Conservation (phyloP, 1,140 invertebrate genomes). For the Aphelenchoides fujianensis region DNA sequence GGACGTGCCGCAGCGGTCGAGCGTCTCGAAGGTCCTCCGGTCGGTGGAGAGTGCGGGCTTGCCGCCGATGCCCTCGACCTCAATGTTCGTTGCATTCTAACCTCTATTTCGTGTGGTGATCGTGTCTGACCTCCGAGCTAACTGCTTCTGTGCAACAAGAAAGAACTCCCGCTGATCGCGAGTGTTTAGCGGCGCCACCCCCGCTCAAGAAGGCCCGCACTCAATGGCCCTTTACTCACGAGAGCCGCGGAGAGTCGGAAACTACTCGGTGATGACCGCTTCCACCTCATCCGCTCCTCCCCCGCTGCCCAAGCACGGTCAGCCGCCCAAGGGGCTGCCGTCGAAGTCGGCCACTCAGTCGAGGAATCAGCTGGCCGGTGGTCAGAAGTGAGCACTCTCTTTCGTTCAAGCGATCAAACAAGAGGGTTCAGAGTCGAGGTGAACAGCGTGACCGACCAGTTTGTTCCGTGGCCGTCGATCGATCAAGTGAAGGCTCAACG, state of each 20-base stretch:
- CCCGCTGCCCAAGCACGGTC: neutral
- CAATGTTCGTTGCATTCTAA: slow-evolving; percentile 27
- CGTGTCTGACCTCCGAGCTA: neutral
- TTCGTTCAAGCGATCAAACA: slow-evolving; percentile 12
- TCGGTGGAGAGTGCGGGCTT: slow-evolving; percentile 9
- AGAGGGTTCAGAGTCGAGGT: slow-evolving; percentile 23
- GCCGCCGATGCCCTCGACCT: slow-evolving; percentile 20
- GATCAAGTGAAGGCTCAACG: slow-evolving; percentile 45
- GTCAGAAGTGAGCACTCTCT: neutral
- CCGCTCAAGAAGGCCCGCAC: slow-evolving; percentile 32
- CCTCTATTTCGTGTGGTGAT: slow-evolving; percentile 7
- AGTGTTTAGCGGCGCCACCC: neutral
- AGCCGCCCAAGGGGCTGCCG: neutral
- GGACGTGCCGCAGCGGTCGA: slow-evolving; percentile 7
- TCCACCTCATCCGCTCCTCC: neutral
- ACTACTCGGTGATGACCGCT: neutral
- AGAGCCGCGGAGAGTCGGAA: slow-evolving; percentile 39
- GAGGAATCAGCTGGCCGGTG: neutral
- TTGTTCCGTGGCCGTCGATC: slow-evolving; percentile 49
- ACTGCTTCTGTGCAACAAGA: neutral
- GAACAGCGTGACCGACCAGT: slow-evolving; percentile 32
- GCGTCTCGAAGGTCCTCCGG: slow-evolving; percentile 12
- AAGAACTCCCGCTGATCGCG: neutral
- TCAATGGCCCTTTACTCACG: slow-evolving; percentile 36
- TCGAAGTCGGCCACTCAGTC: neutral